phyloP scores from a whole-genome alignment of 2,113 vertebrate species.

The Arizona elegans region DNA sequence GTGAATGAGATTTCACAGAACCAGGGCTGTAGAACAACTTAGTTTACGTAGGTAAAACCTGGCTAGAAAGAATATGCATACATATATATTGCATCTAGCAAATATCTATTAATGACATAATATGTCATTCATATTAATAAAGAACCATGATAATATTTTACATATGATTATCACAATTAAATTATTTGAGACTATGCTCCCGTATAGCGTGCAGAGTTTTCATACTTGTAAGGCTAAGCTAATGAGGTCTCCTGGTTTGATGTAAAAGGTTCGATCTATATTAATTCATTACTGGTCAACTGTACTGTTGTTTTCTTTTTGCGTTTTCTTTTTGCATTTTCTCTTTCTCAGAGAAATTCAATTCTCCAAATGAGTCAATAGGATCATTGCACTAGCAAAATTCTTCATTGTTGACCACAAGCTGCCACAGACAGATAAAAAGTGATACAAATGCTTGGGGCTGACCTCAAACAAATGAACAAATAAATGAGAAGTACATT shows the following conservation, averaged over 20 bases:
- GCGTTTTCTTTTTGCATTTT: slow-evolving; percentile 36
- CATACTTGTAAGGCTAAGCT: background rate
- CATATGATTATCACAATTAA: slow-evolving; percentile 19
- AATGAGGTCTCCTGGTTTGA: slow-evolving; percentile 5
- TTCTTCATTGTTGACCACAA: slow-evolving; percentile 53
- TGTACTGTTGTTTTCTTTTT: slow-evolving; percentile 35
- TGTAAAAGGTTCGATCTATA: slow-evolving; percentile 19
- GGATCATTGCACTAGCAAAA: slow-evolving; percentile 57
- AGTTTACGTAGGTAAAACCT: too few relatives aligned
- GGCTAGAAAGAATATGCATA: too few relatives aligned
- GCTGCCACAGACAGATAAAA: slow-evolving; percentile 55
- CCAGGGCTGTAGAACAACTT: too few relatives aligned
- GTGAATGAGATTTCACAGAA: too few relatives aligned
- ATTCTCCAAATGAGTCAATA: slow-evolving; percentile 50
- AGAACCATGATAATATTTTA: background rate
- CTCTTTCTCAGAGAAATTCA: background rate
- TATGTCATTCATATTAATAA: background rate
- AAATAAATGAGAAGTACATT: slow-evolving; percentile 57
- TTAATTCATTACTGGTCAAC: slow-evolving; percentile 23
- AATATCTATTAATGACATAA: background rate
- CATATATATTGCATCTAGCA: background rate
- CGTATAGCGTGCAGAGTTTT: background rate
- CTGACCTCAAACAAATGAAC: slow-evolving; percentile 30
- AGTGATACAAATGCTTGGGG: slow-evolving; percentile 50
- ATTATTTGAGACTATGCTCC: background rate